Evolutionary conservation across 2,113 vertebrate genomes (phyloP), one percentile per base, ranked within the genome.

Genomic region (Pyxicephalus adspersus): DNA sequence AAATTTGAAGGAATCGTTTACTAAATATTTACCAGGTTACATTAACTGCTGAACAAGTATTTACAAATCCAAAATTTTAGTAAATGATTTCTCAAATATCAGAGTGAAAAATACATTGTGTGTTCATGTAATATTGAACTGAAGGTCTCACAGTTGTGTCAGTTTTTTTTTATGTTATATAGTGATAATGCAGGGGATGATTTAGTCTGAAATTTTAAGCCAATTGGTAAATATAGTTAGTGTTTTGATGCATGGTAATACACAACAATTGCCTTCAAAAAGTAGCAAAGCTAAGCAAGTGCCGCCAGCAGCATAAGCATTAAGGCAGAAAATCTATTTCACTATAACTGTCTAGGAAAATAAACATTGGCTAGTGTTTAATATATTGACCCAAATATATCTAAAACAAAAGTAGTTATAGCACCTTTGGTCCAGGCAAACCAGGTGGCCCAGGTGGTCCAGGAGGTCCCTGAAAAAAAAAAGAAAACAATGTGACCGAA

Each of bases 401-500:
- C 82, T 76, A 50, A 85, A 84, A 17, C n/a, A n/a, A 84, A 67
- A 45, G 11, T 15, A 15, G 38, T 2, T 45, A 45, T 45, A 45
- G 89, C 89, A 98, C 98, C 97, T 98, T 99, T 64, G 90, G 83
- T 9, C 98, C 97, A 85, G 92, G 93, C 2, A 94, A 90, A 83
- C 97, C 98, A 45, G 92, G 85, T 77, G 95, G 94, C 88, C 94
- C 94, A 1, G 92, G 91, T 72, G 92, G 96, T 87, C 98, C 98
- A 66, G 96, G 92, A 81, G 97, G 97, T 31, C 94, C 89, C 98
- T 98, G 64, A 87, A 91, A 92, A 66, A 87, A 87, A 94, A 89
- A 89, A 87, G 76, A 52, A 26, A 58, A 38, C 38, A 5, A 5
- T 5, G 23, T 23, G 31, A 17, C n/a, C 1, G 5, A 60, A 20